These are phyloP conservation scores for Macroglossus sobrinus DNA, from an alignment of 2,113 vertebrate genomes.

Conservation along the genomic window DNA sequence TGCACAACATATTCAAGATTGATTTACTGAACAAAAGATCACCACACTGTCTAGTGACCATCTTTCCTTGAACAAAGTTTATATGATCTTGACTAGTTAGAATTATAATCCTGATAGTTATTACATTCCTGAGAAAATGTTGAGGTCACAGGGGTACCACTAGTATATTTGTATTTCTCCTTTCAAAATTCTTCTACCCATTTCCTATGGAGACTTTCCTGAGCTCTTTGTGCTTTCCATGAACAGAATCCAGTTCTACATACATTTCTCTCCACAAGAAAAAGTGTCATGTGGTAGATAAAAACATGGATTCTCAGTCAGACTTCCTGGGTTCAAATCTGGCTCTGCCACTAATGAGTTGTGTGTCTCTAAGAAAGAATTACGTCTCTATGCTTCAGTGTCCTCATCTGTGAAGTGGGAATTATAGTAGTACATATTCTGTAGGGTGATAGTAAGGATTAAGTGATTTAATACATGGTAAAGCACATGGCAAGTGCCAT, in stretches of 20 bases:
- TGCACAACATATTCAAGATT: too few relatives aligned
- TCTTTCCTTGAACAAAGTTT: too few relatives aligned
- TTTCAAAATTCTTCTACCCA: neutral
- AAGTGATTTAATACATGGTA: neutral
- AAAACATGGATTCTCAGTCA: neutral
- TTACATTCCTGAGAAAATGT: neutral
- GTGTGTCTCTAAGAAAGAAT: neutral
- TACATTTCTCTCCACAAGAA: neutral
- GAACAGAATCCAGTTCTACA: neutral
- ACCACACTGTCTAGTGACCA: too few relatives aligned
- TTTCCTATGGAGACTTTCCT: neutral
- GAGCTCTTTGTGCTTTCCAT: neutral
- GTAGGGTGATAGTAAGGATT: neutral
- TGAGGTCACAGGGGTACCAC: neutral
- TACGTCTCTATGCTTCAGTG: neutral
- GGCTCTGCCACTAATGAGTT: neutral
- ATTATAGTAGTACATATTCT: neutral
- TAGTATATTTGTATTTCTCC: neutral
- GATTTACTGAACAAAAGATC: too few relatives aligned
- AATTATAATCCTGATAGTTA: neutral
- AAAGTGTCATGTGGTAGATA: fast-evolving
- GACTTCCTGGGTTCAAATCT: neutral
- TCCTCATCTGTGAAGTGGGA: neutral
- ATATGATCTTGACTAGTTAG: neutral
- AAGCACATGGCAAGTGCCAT: neutral